These are phyloP conservation scores for Myotis lucifugus DNA, from an alignment of 2,113 vertebrate genomes.

Conservation along the genomic window DNA sequence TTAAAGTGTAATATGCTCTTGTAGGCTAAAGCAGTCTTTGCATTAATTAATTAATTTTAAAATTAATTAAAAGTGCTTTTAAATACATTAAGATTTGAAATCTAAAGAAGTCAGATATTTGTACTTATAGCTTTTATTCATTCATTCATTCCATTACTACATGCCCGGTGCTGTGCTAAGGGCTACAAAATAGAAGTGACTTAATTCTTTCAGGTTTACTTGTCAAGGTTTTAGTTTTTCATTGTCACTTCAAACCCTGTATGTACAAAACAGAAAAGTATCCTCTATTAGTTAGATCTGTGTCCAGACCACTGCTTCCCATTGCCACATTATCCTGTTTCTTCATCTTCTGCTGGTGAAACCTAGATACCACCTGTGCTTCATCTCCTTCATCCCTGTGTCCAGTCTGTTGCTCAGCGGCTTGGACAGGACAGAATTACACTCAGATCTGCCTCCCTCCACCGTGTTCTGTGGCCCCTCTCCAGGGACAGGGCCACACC, in stretches of 20 bases:
- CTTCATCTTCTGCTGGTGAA: not conserved
- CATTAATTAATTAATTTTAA: not conserved
- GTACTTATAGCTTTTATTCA: not conserved
- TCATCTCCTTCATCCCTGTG: not conserved
- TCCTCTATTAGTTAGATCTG: not conserved
- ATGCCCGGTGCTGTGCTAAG: not conserved
- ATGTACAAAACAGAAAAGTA: not conserved
- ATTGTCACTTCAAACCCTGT: not conserved
- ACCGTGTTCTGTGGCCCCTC: not conserved
- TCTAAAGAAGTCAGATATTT: conserved; percentile 39
- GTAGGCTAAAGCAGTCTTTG: not conserved
- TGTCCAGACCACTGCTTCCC: not conserved
- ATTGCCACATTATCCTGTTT: too few species aligned
- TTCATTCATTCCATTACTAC: conserved; percentile 3
- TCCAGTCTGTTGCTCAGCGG: not conserved
- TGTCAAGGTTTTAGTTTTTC: not conserved
- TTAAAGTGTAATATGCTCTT: not conserved
- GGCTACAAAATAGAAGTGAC: not conserved
- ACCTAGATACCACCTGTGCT: not conserved
- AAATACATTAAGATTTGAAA: not conserved
- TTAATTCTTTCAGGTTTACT: not conserved
- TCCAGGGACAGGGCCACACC: not conserved
- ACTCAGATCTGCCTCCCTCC: not conserved
- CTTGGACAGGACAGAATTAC: not conserved
- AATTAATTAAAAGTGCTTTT: not conserved